These are phyloP conservation scores for Balaeniceps rex DNA, from an alignment of 2,113 vertebrate genomes.

Conservation along the genomic window DNA sequence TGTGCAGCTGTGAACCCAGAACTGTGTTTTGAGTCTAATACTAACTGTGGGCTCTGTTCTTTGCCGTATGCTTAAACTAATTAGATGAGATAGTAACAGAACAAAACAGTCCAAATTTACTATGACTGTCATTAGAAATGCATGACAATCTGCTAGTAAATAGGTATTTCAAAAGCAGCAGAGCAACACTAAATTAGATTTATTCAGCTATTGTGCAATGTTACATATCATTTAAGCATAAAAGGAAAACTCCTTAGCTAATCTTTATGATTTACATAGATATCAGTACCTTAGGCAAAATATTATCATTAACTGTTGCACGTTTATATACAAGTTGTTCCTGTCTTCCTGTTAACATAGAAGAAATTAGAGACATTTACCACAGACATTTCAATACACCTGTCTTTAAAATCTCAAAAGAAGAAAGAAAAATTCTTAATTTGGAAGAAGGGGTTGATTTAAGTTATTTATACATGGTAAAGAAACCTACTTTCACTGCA, in stretches of 20 bases:
- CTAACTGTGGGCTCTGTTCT: not conserved
- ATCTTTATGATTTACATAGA: not conserved
- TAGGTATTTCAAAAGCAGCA: not conserved
- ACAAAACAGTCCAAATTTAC: not conserved
- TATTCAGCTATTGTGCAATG: not conserved
- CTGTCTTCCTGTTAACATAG: not conserved
- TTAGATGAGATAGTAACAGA: not conserved
- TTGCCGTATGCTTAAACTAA: not conserved
- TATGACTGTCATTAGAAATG: not conserved
- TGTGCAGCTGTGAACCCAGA: not conserved
- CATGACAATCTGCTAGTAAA: not conserved
- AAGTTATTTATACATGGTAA: not conserved
- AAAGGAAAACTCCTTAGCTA: not conserved
- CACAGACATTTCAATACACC: not conserved
- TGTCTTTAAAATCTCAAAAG: not conserved
- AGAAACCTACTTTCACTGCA: not conserved
- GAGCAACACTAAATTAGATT: not conserved
- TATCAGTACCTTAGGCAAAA: not conserved
- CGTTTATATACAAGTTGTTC: not conserved
- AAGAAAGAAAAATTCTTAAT: not conserved
- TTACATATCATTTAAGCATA: not conserved
- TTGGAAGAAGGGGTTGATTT: not conserved
- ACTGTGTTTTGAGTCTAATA: not conserved
- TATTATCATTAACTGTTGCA: not conserved
- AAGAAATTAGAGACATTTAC: not conserved